Evolutionary conservation across 1,140 invertebrate species (phyloP).

Genomic region (Drosophila bocqueti): DNA sequence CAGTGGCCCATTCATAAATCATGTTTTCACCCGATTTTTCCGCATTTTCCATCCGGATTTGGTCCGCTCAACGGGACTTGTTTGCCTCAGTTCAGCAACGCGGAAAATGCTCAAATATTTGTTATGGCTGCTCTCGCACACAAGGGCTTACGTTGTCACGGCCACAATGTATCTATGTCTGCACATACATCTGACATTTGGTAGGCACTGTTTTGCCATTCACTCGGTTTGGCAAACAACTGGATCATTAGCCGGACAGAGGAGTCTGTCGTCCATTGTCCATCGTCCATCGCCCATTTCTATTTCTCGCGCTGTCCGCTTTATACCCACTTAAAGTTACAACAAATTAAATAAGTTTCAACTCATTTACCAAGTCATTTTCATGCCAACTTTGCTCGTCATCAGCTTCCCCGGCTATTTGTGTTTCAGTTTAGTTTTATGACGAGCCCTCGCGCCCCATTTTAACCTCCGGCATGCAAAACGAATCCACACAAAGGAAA

Average conservation of each 20-base stretch:
- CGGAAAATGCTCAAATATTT: slow-evolving; percentile 73
- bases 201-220: slow-evolving; percentile 25
- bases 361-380: slow-evolving; percentile 81
- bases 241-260: slow-evolving; percentile 63
- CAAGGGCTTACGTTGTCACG: slow-evolving; percentile 64
- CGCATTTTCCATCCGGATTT: slow-evolving; percentile 18
- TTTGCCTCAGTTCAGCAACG: slow-evolving; percentile 49
- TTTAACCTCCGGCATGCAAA: slow-evolving; percentile 53
- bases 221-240: slow-evolving; percentile 63
- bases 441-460: slow-evolving; percentile 17
- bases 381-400: slow-evolving; percentile 64
- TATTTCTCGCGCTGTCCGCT: neutral
- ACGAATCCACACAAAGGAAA: slow-evolving; percentile 66
- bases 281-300: neutral
- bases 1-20: slow-evolving; percentile 68
- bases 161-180: slow-evolving; percentile 3
- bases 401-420: slow-evolving; percentile 62
- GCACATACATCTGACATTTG: slow-evolving; percentile 1
- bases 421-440: slow-evolving; percentile 80
- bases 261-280: neutral
- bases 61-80: slow-evolving; percentile 15
- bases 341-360: slow-evolving; percentile 82
- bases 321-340: slow-evolving; percentile 62
- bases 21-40: slow-evolving; percentile 49
- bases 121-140: slow-evolving; percentile 46